phyloP scores from a whole-genome alignment of 2,797 vertebrate species.

The Sebastolobus altivelis region DNA sequence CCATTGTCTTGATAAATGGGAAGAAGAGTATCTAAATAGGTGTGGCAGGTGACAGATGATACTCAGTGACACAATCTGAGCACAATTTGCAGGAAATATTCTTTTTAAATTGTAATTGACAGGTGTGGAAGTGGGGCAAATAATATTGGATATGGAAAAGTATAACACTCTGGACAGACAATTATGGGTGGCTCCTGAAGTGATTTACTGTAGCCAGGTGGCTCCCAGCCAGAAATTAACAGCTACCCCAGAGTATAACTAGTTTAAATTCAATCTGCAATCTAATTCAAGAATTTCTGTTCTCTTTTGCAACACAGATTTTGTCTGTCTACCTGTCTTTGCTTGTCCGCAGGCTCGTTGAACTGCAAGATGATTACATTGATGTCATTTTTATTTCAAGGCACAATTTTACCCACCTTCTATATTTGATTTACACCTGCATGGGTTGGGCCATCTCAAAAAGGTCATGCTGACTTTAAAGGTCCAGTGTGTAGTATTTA shows the following conservation, averaged over 20 bases:
- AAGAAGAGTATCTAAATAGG: slow-evolving; percentile 33
- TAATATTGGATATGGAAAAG: slow-evolving; percentile 35
- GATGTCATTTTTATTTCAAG: slow-evolving; percentile 25
- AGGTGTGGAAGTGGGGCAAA: slow-evolving; percentile 46
- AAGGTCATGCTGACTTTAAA: slow-evolving; percentile 36
- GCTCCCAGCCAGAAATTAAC: slow-evolving; percentile 37
- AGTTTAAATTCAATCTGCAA: slow-evolving; percentile 28
- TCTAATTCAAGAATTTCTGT: slow-evolving; percentile 18
- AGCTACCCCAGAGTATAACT: slow-evolving; percentile 21
- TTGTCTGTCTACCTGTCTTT: neutral
- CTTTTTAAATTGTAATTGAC: slow-evolving; percentile 61
- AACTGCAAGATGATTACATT: neutral
- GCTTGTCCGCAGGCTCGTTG: slow-evolving; percentile 2
- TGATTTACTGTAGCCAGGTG: slow-evolving; percentile 43
- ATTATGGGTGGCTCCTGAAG: slow-evolving; percentile 37
- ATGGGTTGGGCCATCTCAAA: neutral
- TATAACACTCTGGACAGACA: slow-evolving; percentile 17
- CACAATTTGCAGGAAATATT: slow-evolving; percentile 53
- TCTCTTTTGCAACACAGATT: slow-evolving; percentile 3
- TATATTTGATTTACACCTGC: slow-evolving; percentile 38
- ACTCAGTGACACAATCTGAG: slow-evolving; percentile 32
- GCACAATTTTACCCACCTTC: slow-evolving; percentile 8
- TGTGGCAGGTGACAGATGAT: slow-evolving; percentile 57
- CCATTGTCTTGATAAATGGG: slow-evolving; percentile 45
- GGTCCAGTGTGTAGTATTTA: too few species aligned